Evolutionary conservation across 2,797 vertebrate species (phyloP).

Genomic region (Periophthalmus magnuspinnatus): DNA sequence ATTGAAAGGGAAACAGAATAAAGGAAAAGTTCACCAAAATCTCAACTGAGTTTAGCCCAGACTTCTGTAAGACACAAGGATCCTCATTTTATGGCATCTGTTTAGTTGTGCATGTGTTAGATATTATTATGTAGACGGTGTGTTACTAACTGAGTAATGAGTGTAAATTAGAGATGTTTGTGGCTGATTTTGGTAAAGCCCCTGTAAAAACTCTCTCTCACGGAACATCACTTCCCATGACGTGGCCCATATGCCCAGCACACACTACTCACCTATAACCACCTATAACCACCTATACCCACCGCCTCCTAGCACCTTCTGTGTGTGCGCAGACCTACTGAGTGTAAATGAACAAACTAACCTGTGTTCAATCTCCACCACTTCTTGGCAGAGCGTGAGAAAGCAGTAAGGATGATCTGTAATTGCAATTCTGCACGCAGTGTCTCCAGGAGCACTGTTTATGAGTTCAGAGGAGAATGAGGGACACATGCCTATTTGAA

Average conservation of each 20-base stretch:
- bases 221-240: constrained; percentile 78
- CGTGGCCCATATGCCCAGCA: constrained; percentile 54
- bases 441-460: constrained; percentile 64
- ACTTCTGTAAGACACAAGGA: constrained; percentile 14
- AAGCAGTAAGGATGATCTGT: constrained; percentile 71
- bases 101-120: constrained; percentile 57
- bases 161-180: constrained; percentile 74
- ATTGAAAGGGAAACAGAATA: constrained; percentile 47
- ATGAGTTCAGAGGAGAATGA: constrained; percentile 51
- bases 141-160: constrained; percentile 52
- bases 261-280: constrained; percentile 52
- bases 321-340: constrained; percentile 41
- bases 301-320: constrained; percentile 23
- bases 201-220: constrained; percentile 77
- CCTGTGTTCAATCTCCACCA: constrained; percentile 61
- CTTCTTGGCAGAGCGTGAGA: constrained; percentile 74
- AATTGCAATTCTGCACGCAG: constrained; percentile 77
- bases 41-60: constrained; percentile 19
- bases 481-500: constrained; percentile 32
- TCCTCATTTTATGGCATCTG: constrained; percentile 19
- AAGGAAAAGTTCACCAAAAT: constrained; percentile 38
- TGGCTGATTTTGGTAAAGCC: constrained; percentile 73
- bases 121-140: constrained; percentile 58
- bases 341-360: constrained; percentile 60
- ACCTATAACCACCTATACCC: constrained; percentile 13